These are phyloP conservation scores for Aradus depressus DNA, from an alignment of 2,888 invertebrate genomes.

Conservation along the genomic window DNA sequence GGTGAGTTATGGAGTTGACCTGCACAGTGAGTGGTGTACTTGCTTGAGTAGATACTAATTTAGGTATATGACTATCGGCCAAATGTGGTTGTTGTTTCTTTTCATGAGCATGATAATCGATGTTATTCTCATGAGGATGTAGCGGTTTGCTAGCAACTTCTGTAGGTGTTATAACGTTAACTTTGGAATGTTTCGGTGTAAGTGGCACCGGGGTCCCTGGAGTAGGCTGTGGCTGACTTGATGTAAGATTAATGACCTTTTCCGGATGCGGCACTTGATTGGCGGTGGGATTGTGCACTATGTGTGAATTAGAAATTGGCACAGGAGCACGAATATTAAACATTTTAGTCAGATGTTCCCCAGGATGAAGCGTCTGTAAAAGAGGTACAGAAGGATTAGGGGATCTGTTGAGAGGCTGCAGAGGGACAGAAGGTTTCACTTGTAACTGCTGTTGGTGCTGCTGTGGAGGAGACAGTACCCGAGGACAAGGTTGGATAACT, in stretches of 20 bases:
- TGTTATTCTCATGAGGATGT: conserved; percentile 9
- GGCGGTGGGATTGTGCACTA: conserved; percentile 10
- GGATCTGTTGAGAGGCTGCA: conserved; percentile 7
- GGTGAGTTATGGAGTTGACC: no score
- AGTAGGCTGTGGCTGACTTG: conserved; percentile 26
- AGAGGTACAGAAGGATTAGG: conserved; percentile 12
- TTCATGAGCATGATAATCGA: conserved; percentile 17
- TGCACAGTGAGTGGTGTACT: no score
- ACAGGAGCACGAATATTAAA: neutral
- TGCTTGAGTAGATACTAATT: no score
- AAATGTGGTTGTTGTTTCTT: no score
- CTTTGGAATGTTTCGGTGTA: conserved; percentile 8
- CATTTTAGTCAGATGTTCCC: conserved; percentile 10
- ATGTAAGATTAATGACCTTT: conserved; percentile 33
- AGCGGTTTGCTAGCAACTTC: conserved; percentile 11
- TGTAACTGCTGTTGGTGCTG: conserved; percentile 14
- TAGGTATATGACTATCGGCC: no score
- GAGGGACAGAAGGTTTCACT: conserved; percentile 9
- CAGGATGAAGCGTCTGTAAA: conserved; percentile 19
- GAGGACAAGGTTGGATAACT: conserved; percentile 18
- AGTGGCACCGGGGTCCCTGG: conserved; percentile 8
- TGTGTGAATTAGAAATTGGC: conserved; percentile 7
- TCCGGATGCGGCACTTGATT: conserved; percentile 22
- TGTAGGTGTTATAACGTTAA: conserved; percentile 16
- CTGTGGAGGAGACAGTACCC: neutral